Base-by-base conservation (phyloP, 1,140 invertebrate genomes). In the Drosophila melanica region DNA sequence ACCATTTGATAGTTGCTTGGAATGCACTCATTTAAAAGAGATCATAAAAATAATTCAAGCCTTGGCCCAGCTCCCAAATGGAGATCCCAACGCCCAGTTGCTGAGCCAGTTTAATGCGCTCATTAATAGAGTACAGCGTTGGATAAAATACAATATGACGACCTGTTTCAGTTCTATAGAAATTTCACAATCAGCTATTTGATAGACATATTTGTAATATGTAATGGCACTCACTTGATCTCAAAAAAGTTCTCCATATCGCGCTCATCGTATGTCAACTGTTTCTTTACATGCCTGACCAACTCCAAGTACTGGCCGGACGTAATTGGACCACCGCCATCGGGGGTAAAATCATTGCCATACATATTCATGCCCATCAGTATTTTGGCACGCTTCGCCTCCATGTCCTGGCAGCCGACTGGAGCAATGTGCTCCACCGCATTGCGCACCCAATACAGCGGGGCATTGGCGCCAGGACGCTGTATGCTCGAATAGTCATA, bases 41-140 rank as follows among this genome's bases (percentile, higher is more conserved):
- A 94, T 98, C 97, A 92, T 98, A 98, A 92, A 99, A 99, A 92
- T 98, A 99, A 93, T 98, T 95, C 7, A 99, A 92, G 39, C 98
- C 98, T 93, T 99, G 98, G 4, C 98, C 98, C 14, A 99, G 92
- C 92, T 99, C 98, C 98, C 98, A 99, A 89, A 99, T 96, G 0
- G 97, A 96, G 48, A 99, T 93, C 4, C 98, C 98, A 58, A 95
- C 96, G 7, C 96, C 95, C 18, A 98, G 92, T 90, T 96, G 94
- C 76, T 94, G 92, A 1, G 97, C 97, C 12, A 99, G 93, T 60
- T 98, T 94, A 12, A 99, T 92, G 77, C 98, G 93, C 82, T 94
- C 93, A 58, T 96, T 93, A 64, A 99, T 95, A 0, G 98, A 99
- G 77, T 96, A 94, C 6, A 98, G 93, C 0, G 97, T 97, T 10